phyloP scores from a whole-genome alignment of 2,888 invertebrate species.

The Meiosimyza decipiens region DNA sequence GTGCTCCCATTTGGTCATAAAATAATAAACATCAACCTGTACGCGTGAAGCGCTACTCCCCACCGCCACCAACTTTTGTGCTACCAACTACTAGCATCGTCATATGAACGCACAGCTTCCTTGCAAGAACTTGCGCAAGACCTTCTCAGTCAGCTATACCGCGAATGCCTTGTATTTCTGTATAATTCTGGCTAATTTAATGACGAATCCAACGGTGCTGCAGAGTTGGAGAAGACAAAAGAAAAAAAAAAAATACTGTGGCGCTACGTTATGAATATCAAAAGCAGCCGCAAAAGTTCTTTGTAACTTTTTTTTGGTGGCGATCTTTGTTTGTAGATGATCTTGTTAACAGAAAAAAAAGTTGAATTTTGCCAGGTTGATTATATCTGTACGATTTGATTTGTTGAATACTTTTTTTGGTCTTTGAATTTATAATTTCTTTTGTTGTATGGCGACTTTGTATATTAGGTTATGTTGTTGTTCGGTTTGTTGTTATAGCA shows the following conservation, averaged over 20 bases:
- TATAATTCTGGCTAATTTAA: slow-evolving; percentile 43
- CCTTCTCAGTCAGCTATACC: slow-evolving; percentile 7
- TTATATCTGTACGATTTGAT: slow-evolving; percentile 17
- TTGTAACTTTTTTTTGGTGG: slow-evolving; percentile 10
- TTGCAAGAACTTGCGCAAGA: background rate
- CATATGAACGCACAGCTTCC: background rate
- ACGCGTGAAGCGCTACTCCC: background rate
- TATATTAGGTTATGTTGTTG: background rate
- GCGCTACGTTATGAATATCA: slow-evolving; percentile 27
- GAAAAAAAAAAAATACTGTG: background rate
- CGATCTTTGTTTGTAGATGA: slow-evolving; percentile 9
- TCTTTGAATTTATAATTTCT: background rate
- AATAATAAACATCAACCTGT: slow-evolving; percentile 28
- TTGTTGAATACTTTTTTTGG: slow-evolving; percentile 5
- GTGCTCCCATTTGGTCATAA: slow-evolving; percentile 20
- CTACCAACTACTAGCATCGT: background rate
- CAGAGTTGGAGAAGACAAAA: background rate
- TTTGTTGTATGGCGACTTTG: slow-evolving; percentile 1
- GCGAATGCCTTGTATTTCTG: slow-evolving; percentile 44
- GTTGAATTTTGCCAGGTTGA: slow-evolving; percentile 18
- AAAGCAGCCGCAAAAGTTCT: slow-evolving; percentile 30
- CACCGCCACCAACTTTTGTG: background rate
- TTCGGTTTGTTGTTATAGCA: slow-evolving; percentile 27
- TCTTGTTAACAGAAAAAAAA: slow-evolving; percentile 24
- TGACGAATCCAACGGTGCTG: slow-evolving; percentile 33